A percentile compares a stretch with the other conserved stretches of the same genome.
phyloP scores from a whole-genome alignment of 35 echinoderm and acorn worm species.

The Stichopus chloronotus region DNA sequence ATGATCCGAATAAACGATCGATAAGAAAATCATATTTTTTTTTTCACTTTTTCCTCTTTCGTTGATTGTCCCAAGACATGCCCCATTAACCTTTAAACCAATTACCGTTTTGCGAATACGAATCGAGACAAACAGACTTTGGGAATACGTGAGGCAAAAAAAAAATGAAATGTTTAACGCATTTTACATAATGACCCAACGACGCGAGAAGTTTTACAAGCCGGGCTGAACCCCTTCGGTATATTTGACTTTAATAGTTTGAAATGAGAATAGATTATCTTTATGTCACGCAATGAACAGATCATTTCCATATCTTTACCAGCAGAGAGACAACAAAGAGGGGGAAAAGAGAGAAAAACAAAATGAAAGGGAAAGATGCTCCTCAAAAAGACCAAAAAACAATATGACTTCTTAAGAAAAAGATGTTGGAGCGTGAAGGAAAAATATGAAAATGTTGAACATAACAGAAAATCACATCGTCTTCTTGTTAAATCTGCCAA shows the following conservation, averaged over 20 bases:
- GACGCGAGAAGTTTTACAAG: conserved; percentile 15
- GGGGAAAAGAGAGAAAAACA: not conserved
- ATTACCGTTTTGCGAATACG: conserved; percentile 20
- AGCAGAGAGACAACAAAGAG: not conserved
- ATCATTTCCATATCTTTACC: not conserved
- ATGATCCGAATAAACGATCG: conserved; percentile 5
- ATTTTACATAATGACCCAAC: conserved; percentile 25
- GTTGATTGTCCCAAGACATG: conserved; percentile 16
- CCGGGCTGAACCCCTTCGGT: not conserved
- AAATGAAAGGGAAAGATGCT: not conserved
- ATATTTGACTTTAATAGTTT: conserved; percentile 10
- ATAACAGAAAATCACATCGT: not conserved
- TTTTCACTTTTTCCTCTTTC: not conserved
- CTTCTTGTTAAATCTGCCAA: conserved; percentile 27
- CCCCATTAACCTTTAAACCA: conserved; percentile 45
- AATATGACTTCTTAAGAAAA: not conserved
- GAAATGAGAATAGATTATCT: conserved; percentile 1
- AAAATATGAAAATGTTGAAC: not conserved
- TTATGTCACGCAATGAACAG: not conserved
- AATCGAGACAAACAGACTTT: conserved; percentile 3
- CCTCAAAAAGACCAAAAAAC: not conserved
- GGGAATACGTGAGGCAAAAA: not conserved
- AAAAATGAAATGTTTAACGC: conserved; percentile 11
- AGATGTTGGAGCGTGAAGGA: not conserved
- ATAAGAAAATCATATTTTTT: not conserved